These are phyloP conservation scores for Caretta caretta DNA, from an alignment of 2,113 vertebrate genomes.

Conservation along the genomic window DNA sequence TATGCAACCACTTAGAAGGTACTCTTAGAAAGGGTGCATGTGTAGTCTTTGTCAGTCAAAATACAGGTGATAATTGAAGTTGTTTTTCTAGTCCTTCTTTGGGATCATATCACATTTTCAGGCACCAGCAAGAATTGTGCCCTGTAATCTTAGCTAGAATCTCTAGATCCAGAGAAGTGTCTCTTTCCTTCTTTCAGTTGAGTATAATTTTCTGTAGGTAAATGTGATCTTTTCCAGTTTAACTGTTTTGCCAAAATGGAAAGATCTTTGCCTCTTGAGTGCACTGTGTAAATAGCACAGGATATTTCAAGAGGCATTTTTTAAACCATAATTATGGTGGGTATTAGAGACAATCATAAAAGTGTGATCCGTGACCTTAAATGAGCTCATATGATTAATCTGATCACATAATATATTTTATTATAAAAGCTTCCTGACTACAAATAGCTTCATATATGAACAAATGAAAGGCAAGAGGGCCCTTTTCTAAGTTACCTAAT, in stretches of 20 bases:
- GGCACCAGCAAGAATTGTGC: background rate
- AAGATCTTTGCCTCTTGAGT: background rate
- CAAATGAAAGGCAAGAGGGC: background rate
- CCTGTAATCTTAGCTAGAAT: background rate
- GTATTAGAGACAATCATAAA: conserved; percentile 38
- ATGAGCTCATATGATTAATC: conserved; percentile 23
- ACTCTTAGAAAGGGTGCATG: background rate
- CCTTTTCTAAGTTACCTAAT: conserved; percentile 22
- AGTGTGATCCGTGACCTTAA: conserved; percentile 36
- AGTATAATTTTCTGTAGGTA: background rate
- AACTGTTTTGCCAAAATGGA: background rate
- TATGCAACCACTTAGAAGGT: background rate
- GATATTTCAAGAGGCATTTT: conserved; percentile 48
- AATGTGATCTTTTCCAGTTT: background rate
- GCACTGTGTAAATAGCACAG: conserved; percentile 2
- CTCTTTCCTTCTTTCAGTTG: background rate
- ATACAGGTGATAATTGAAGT: background rate
- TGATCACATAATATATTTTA: conserved; percentile 32
- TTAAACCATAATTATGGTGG: conserved; percentile 32
- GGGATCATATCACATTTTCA: background rate
- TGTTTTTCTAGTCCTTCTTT: background rate
- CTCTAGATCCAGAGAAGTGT: background rate
- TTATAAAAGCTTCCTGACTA: conserved; percentile 35
- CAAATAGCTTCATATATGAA: conserved; percentile 26
- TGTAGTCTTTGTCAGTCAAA: background rate